Base-by-base conservation (phyloP, 2,888 invertebrate genomes). In the Urechis unicinctus region DNA sequence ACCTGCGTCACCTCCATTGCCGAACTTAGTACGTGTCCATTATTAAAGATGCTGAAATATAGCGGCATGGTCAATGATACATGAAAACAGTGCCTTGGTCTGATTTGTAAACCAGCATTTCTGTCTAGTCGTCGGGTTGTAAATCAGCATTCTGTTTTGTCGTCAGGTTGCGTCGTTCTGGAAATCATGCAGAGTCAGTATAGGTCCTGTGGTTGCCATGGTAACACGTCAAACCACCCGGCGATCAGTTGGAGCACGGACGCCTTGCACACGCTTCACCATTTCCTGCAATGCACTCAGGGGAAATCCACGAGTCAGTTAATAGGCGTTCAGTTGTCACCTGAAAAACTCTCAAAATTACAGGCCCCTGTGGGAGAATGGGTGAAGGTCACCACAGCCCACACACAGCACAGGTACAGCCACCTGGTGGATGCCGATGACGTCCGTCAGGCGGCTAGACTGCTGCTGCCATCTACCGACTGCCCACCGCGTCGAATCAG, bases 341-440 rank as follows among this genome's bases (percentile, higher is more conserved):
- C 9, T 48, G 68, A 91, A 52, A 90, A 91, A 1, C 91, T 90
- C 66, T 88, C 90, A 13, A n/a, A n/a, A n/a, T 91, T 91, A 0
- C 92, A 92, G 0, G 92, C 92, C 0, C 92, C 92, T 13, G 80
- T 93, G 58, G 87, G 89, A n/a, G 92, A 92, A 79, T 93, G 92
- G 92, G 80, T 91, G 63, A 82, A 92, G 17, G 90, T 89, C 0
- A 85, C 87, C 3, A 84, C 87, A 0, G 89, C 91, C 1, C 90
- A 91, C 78, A 87, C 89, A 0, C 86, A 88, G 62, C 66, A 71
- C 55, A 85, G 91, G 71, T 83, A 90, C 5, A 86, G 87, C 59
- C 87, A 89, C 1, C 84, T 86, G 59, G 84, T 89, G 50, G 91
- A 89, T 76, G 85, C 87, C 50, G 91, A 91, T 72, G 92, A 92